Base-by-base conservation (phyloP, 92 coral and sea anemone species). In the Umimayanthus chanpuru region DNA sequence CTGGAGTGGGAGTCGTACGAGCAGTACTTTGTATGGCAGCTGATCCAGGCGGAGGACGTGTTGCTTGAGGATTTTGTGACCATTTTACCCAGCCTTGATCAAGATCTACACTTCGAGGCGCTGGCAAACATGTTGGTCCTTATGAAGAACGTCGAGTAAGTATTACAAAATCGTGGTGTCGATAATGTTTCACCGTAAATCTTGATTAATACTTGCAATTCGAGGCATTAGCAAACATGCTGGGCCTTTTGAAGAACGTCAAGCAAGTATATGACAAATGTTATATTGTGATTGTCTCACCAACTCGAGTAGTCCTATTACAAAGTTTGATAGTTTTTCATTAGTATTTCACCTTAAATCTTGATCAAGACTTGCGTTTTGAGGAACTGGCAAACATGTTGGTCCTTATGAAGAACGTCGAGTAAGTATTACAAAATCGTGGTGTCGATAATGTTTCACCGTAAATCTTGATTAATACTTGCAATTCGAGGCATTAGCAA, bases 1-100 rank as follows among this genome's bases (percentile, higher is more conserved):
- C 93, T 96, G 76, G 96, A 93, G 15, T 97, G 99, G 99, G 99
- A 97, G 29, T 97, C 99, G 0, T 97, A 91, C 56, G 98, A 94
- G 75, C 99, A 97, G 91, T 96, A 94, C 90, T 95, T 94, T 80
- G 99, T 97, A 56, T 97, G 99, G 99, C 99, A 95, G 92, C 85
- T 97, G 88, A 88, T 97, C 61, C 98, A 96, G 85, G 99, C 99
- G 6, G 99, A 97, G 68, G 99, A 97, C 76, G 98, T 96, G 43
- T 89, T 96, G 15, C 86, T 97, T 53, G 99, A 95, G 83, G 92
- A 94, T 23, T 90, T 95, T 87, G 97, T 95, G 30, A 88, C 88
- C 32, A 92, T 97, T 78, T 88, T 97, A 36, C 99, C 99, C 79
- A 92, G 82, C 49, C 95, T 97, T 16, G 92, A 95, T 61, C 94